Percentiles rank a stretch among this genome's conserved stretches.
Conservation (phyloP, 2,113 vertebrate species). For the Hippocampus barbouri region DNA sequence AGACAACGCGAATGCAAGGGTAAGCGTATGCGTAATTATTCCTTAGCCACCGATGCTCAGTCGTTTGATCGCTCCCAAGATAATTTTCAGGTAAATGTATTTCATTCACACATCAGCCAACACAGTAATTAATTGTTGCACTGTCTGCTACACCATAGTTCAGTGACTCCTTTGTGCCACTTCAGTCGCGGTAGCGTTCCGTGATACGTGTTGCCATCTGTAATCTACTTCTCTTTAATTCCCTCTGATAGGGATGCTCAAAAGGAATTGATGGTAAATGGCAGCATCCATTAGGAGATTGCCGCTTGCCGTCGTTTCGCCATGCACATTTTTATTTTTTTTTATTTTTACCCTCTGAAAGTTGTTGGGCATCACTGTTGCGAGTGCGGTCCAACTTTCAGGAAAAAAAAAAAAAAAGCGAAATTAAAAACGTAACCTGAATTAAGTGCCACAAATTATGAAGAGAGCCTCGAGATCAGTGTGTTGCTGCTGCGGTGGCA, state of each 20-base stretch:
- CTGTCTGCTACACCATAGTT: conserved; percentile 68
- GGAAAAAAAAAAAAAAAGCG: conserved; percentile 18
- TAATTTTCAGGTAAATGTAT: conserved; percentile 72
- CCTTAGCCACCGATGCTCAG: conserved; percentile 48
- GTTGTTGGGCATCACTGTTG: not conserved
- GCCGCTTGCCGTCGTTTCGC: not conserved
- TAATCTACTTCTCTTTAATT: conserved; percentile 5
- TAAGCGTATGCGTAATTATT: not conserved
- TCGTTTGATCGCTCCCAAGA: conserved; percentile 64
- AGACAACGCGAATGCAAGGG: not conserved
- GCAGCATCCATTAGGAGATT: not conserved
- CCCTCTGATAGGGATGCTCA: conserved; percentile 8
- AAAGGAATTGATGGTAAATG: conserved; percentile 45
- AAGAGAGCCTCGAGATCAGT: conserved; percentile 42
- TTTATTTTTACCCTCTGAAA: not conserved
- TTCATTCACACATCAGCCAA: conserved; percentile 72
- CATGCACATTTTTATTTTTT: not conserved
- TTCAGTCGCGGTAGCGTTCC: conserved; percentile 37
- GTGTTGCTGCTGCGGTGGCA: conserved; percentile 34
- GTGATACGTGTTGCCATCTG: conserved; percentile 30
- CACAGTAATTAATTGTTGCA: conserved; percentile 75
- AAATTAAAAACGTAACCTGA: conserved; percentile 27
- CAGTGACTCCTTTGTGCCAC: conserved; percentile 69
- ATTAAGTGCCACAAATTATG: conserved; percentile 65
- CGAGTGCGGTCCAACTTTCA: conserved; percentile 37